Conservation (phyloP, 2,113 vertebrate species). For the Rhinopomastus cyanomelas region DNA sequence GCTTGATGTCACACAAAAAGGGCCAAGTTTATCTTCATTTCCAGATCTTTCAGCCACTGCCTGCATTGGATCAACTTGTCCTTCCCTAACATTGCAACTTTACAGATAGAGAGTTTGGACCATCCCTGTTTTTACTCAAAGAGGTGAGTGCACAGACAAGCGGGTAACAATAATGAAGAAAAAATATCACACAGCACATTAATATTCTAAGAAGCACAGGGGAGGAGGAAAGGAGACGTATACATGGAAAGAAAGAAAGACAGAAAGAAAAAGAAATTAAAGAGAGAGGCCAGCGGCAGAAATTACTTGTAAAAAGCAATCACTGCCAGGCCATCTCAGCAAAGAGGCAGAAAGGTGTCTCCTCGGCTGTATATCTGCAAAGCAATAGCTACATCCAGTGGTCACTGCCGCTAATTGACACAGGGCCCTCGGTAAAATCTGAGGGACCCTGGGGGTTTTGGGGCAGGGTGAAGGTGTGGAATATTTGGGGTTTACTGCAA, state of each 20-base stretch:
- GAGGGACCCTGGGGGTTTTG: rapidly evolving
- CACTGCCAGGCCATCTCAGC: not conserved
- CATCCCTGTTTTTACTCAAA: not conserved
- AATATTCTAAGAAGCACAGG: not conserved
- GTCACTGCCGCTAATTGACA: conserved; percentile 8
- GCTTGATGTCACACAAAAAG: not conserved
- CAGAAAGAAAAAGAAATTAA: too few relatives aligned
- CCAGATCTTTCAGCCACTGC: not conserved
- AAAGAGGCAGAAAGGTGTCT: conserved; percentile 38
- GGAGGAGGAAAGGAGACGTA: not conserved
- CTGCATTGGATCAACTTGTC: not conserved
- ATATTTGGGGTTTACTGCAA: not conserved
- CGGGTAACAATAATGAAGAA: not conserved
- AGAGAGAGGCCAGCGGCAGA: not conserved
- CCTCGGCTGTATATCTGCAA: not conserved
- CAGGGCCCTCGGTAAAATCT: not conserved
- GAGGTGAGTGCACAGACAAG: not conserved
- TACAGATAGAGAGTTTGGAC: not conserved
- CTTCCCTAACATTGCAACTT: not conserved
- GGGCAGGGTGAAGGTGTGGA: not conserved
- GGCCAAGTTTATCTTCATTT: not conserved
- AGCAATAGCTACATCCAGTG: conserved; percentile 66
- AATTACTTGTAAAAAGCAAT: not conserved
- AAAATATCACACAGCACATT: not conserved
- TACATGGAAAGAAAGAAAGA: not conserved